Conservation (phyloP, 1,140 invertebrate species). For the Colletes latitarsis region DNA sequence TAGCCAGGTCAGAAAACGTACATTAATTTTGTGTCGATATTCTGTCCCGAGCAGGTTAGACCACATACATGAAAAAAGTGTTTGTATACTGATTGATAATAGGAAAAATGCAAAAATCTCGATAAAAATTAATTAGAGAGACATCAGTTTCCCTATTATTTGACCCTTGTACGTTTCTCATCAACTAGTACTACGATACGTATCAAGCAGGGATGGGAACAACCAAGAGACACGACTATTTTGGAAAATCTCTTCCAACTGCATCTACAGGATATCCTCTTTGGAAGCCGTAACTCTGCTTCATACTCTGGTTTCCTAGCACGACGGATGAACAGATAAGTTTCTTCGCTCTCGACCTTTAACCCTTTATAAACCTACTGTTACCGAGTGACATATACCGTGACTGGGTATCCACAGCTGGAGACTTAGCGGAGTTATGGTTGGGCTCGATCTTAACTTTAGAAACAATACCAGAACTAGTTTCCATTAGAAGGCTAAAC, state of each 20-base stretch:
- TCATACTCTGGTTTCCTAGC: not conserved
- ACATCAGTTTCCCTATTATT: no score
- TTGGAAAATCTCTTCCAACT: not conserved
- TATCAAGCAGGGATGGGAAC: not conserved
- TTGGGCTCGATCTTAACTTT: not conserved
- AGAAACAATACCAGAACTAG: not conserved
- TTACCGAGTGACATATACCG: not conserved
- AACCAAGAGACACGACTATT: not conserved
- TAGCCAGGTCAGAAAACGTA: no score
- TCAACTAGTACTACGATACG: not conserved
- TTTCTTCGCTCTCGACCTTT: slow-evolving; percentile 19
- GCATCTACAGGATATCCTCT: not conserved
- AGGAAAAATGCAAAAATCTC: no score
- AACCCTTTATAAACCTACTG: slow-evolving; percentile 2
- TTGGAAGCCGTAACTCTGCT: not conserved
- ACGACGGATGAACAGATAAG: slow-evolving; percentile 25
- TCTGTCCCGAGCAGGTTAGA: no score
- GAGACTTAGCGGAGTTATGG: slow-evolving; percentile 1
- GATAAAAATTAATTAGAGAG: no score
- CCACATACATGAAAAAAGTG: no score
- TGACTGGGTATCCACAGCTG: not conserved
- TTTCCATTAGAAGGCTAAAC: not conserved
- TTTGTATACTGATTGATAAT: no score
- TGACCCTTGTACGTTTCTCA: not conserved
- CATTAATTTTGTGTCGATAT: no score